Percentiles rank a stretch among this genome's conserved stretches.
These are phyloP conservation scores for Hypomecis punctinalis DNA, from an alignment of 2,888 invertebrate genomes.

Conservation along the genomic window DNA sequence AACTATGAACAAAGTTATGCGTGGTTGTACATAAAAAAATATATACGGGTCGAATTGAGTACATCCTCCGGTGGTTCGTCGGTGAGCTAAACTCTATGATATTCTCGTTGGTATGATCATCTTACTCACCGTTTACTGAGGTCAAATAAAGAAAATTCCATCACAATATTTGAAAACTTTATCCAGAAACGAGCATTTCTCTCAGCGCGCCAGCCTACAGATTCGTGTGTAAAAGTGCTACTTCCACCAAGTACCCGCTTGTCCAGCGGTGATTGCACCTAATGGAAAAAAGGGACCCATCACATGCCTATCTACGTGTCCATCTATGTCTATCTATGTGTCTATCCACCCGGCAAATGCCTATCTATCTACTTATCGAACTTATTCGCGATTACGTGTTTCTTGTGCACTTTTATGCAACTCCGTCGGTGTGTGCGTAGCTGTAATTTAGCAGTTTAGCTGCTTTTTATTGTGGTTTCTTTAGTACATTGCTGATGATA, in stretches of 20 bases:
- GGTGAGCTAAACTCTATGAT: too few species aligned
- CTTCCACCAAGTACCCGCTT: constrained; percentile 39
- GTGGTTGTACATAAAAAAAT: too few species aligned
- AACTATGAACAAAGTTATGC: too few species aligned
- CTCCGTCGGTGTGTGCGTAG: not conserved
- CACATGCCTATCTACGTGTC: constrained; percentile 24
- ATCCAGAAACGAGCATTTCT: not conserved
- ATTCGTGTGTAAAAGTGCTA: constrained; percentile 40
- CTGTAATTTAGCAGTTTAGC: not conserved
- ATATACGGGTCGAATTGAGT: too few species aligned
- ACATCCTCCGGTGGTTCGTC: too few species aligned
- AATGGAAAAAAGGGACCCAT: constrained; percentile 44
- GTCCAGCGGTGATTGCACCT: constrained; percentile 45
- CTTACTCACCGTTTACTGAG: too few species aligned
- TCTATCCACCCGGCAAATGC: constrained; percentile 25
- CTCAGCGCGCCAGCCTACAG: not conserved
- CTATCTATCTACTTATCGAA: constrained; percentile 23
- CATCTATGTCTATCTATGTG: constrained; percentile 1
- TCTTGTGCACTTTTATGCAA: constrained; percentile 23
- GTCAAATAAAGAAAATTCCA: too few species aligned
- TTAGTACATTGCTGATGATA: too few species aligned
- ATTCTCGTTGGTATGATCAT: too few species aligned
- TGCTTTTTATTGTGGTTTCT: too few species aligned
- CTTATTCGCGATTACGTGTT: constrained; percentile 14
- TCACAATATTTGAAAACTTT: not conserved